These are phyloP conservation scores for Diplodus puntazzo DNA, from an alignment of 2,797 vertebrate species.

Conservation along the genomic window DNA sequence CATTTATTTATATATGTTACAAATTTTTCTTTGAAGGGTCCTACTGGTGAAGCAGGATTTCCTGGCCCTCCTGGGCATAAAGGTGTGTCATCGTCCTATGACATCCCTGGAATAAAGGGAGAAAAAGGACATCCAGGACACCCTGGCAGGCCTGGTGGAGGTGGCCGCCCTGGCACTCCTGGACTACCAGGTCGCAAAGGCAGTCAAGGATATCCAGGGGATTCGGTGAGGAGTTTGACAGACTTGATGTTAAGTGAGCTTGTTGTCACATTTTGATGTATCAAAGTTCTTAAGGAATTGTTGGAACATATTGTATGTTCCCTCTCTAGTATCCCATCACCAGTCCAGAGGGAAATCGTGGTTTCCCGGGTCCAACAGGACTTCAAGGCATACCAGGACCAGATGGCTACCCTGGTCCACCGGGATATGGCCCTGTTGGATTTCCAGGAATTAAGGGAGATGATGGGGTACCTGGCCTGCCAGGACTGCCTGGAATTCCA, in stretches of 20 bases:
- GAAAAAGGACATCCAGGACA: slow-evolving; percentile 66
- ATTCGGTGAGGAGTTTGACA: slow-evolving; percentile 62
- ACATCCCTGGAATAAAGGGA: slow-evolving; percentile 61
- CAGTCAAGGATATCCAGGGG: slow-evolving; percentile 65
- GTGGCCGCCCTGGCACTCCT: slow-evolving; percentile 59
- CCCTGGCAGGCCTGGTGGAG: slow-evolving; percentile 59
- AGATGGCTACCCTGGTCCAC: slow-evolving; percentile 66
- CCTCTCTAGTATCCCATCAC: slow-evolving; percentile 42
- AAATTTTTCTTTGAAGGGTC: slow-evolving; percentile 62
- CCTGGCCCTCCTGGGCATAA: slow-evolving; percentile 70
- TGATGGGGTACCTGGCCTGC: slow-evolving; percentile 75
- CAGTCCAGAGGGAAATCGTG: slow-evolving; percentile 52
- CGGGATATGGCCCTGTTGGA: slow-evolving; percentile 67
- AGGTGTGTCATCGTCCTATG: slow-evolving; percentile 60
- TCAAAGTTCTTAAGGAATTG: neutral
- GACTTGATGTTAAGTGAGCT: neutral
- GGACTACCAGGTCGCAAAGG: slow-evolving; percentile 76
- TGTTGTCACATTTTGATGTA: no score
- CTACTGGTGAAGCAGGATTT: slow-evolving; percentile 60
- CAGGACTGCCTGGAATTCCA: slow-evolving; percentile 75
- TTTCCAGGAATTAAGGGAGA: slow-evolving; percentile 70
- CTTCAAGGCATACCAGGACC: slow-evolving; percentile 64
- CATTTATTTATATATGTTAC: neutral
- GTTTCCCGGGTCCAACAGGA: slow-evolving; percentile 72
- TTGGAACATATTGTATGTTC: neutral